Conservation (phyloP, 2,113 vertebrate genomes). For the Morone saxatilis region DNA sequence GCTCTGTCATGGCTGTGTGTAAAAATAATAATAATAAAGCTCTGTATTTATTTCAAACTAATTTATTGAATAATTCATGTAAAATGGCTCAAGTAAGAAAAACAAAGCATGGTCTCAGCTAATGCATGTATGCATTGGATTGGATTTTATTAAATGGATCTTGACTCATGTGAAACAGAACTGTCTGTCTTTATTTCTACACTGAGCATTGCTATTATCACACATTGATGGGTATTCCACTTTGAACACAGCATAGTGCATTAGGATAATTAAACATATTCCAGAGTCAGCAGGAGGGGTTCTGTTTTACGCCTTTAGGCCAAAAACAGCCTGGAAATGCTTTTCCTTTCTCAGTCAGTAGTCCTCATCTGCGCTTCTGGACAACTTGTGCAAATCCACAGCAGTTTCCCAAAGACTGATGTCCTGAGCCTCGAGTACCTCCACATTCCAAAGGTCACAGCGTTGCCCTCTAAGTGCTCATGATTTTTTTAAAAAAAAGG, state of each 20-base stretch:
- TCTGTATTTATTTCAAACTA: slow-evolving; percentile 77
- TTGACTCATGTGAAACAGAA: slow-evolving; percentile 66
- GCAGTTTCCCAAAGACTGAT: slow-evolving; percentile 52
- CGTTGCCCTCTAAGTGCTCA: slow-evolving; percentile 27
- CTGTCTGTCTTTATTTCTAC: slow-evolving; percentile 47
- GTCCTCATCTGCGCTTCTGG: not conserved
- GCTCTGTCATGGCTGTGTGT: slow-evolving; percentile 73
- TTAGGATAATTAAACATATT: slow-evolving; percentile 1
- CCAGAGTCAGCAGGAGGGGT: slow-evolving; percentile 28
- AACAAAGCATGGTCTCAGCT: slow-evolving; percentile 77
- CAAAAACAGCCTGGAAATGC: slow-evolving; percentile 4
- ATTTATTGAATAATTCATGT: slow-evolving; percentile 77
- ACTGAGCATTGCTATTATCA: slow-evolving; percentile 12
- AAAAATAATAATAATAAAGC: slow-evolving; percentile 51
- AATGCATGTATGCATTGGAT: slow-evolving; percentile 76
- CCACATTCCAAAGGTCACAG: slow-evolving; percentile 29
- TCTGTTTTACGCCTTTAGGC: not conserved
- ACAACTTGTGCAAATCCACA: slow-evolving; percentile 71
- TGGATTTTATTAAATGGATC: slow-evolving; percentile 84
- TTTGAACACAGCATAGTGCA: slow-evolving; percentile 22
- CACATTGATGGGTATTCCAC: slow-evolving; percentile 4
- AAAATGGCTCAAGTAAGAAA: slow-evolving; percentile 58
- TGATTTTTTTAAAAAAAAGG: slow-evolving; percentile 12
- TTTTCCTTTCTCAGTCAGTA: slow-evolving; percentile 32
- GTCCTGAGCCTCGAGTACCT: slow-evolving; percentile 40